A percentile compares a stretch with the other conserved stretches of the same genome.
Conservation (phyloP, 1,140 invertebrate species). For the Drosophila fuyamai region DNA sequence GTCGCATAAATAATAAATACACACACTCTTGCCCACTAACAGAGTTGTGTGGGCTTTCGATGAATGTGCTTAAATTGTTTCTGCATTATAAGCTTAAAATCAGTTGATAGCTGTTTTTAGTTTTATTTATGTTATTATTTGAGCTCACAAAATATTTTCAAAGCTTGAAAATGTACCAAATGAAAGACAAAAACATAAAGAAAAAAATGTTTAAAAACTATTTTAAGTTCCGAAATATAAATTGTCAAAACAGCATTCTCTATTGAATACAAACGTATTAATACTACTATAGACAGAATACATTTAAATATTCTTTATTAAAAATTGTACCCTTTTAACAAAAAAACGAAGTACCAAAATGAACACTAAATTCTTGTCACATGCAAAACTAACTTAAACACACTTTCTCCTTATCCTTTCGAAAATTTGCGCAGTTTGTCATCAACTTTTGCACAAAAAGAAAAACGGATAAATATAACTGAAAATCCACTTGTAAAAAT, state of each 20-base stretch:
- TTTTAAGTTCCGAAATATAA: background rate
- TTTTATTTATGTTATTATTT: constrained; percentile 1
- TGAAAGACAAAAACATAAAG: background rate
- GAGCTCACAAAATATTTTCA: background rate
- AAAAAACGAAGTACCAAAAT: background rate
- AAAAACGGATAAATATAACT: constrained; percentile 34
- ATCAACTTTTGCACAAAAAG: constrained; percentile 38
- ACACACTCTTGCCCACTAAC: constrained; percentile 1
- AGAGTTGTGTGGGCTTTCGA: background rate
- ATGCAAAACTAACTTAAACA: constrained; percentile 27
- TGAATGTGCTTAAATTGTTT: background rate
- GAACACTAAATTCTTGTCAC: constrained; percentile 53
- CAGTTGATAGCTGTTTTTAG: constrained; percentile 5
- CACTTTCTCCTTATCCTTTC: background rate
- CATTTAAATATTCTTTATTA: too few species aligned
- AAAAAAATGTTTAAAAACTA: too few species aligned
- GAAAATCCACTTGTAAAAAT: constrained; percentile 62
- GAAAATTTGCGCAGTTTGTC: constrained; percentile 43
- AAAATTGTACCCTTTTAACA: too few species aligned
- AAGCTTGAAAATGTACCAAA: background rate
- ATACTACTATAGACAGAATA: too few species aligned
- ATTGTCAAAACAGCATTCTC: too few species aligned
- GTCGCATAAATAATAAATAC: constrained; percentile 49
- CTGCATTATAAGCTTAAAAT: constrained; percentile 13
- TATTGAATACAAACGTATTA: too few species aligned